Evolutionary conservation across 2,113 vertebrate species (phyloP), one percentile per base, ranked within the genome.

Genomic region (Desmodus rotundus): DNA sequence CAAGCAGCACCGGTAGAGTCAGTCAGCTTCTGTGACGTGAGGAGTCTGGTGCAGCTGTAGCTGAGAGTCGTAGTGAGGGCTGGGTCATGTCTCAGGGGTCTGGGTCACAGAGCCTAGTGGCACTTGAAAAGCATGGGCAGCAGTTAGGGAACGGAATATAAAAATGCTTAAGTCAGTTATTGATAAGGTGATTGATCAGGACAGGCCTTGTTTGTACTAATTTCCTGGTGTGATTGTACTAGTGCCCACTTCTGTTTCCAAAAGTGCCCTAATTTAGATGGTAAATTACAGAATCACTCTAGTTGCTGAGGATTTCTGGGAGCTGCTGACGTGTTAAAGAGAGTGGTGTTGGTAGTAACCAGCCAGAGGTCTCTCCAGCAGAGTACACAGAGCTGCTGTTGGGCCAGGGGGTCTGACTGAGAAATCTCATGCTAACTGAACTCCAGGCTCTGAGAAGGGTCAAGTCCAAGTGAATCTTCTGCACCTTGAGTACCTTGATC

Each of bases 21-120:
- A 31, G 4, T 24, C 15, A 56, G 3, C 45, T 50, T 73, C 50
- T 33, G 31, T 6, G 36, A 22, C 3, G 0, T 9, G 36, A 54
- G 67, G 11, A 61, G 12, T 31, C 5, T 20, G 33, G 28, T 38
- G 28, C 47, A 22, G 45, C 12, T 0, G 1, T 31, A 24, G 3
- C 20, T 45, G 17, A 47, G 6, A 28, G 11, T 43, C 36, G 2
- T 2, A 28, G 41, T 24, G 33, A 74, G 50, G 94, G 31, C 28
- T 1, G 13, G 78, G 26, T 70, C 3, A 7, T 17, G 26, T 47
- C 17, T 11, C 7, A 0, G 11, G 33, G 38, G 19, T 1, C 11
- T 63, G 43, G 28, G 56, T 87, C 83, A 56, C 26, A 87, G 52
- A 92, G 5, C 20, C 56, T 52, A 16, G 22, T 4, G 2, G 36